phyloP scores from a whole-genome alignment of 2,797 vertebrate species.

The Hyperoplus lanceolatus region DNA sequence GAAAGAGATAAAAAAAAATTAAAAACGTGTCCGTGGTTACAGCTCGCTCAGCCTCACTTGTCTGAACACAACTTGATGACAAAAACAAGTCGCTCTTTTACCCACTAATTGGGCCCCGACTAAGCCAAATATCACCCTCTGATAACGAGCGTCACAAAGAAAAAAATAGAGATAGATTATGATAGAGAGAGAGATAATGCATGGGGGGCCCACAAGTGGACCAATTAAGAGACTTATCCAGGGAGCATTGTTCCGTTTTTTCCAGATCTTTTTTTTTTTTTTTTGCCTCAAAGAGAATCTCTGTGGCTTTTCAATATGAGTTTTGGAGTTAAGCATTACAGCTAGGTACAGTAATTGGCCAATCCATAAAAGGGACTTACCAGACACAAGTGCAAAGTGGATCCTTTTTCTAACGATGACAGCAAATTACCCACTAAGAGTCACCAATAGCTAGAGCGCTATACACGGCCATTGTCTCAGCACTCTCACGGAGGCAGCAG shows the following conservation, averaged over 20 bases:
- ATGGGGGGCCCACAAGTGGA: background rate
- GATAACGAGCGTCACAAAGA: constrained; percentile 32
- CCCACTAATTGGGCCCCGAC: constrained; percentile 53
- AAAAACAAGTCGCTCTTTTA: constrained; percentile 24
- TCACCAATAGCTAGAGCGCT: constrained; percentile 22
- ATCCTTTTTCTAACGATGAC: constrained; percentile 26
- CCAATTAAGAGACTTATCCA: constrained; percentile 46
- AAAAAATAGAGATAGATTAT: constrained; percentile 33
- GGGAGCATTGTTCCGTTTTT: constrained; percentile 13
- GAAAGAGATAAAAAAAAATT: background rate
- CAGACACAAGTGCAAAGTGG: constrained; percentile 27
- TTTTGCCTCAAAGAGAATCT: constrained; percentile 18
- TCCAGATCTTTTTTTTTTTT: constrained; percentile 14
- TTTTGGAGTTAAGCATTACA: constrained; percentile 1
- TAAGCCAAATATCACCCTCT: constrained; percentile 45
- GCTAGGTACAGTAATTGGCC: constrained; percentile 40
- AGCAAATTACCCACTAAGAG: constrained; percentile 42
- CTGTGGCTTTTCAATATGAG: too few species aligned
- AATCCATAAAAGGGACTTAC: constrained; percentile 23
- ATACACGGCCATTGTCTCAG: constrained; percentile 17
- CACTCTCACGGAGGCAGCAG: constrained; percentile 20
- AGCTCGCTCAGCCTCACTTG: constrained; percentile 16
- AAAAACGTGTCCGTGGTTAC: constrained; percentile 20
- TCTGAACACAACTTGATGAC: constrained; percentile 29
- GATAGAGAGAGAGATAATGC: constrained; percentile 27